phyloP scores from a whole-genome alignment of 37 sponge, comb jelly and placozoan species.

The Hexactinellida sp. region DNA sequence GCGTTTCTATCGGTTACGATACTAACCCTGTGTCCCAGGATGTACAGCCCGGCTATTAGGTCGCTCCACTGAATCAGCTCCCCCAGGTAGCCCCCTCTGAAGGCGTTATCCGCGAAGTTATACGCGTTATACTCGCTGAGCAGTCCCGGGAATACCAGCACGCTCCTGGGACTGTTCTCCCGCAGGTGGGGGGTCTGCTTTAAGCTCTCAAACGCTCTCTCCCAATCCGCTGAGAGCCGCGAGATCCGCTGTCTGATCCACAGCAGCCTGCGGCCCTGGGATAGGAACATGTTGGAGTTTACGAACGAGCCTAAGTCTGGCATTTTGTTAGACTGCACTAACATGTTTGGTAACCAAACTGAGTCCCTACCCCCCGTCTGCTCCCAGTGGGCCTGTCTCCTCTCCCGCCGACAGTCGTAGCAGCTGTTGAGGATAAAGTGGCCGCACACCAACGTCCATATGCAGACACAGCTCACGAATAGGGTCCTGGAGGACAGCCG shows the following conservation, averaged over 20 bases:
- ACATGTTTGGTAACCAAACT: not conserved
- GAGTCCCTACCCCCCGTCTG: not conserved
- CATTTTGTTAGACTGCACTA: not conserved
- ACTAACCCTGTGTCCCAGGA: slow-evolving; percentile 17
- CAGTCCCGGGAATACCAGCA: slow-evolving; percentile 67
- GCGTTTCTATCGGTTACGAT: slow-evolving; percentile 20
- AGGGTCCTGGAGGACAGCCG: not conserved
- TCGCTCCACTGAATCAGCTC: slow-evolving; percentile 76
- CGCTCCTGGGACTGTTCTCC: slow-evolving; percentile 25
- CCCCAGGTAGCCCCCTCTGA: slow-evolving; percentile 58
- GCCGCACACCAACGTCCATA: not conserved
- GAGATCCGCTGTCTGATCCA: slow-evolving; percentile 54
- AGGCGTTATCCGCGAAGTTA: slow-evolving; percentile 62
- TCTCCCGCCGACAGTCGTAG: not conserved
- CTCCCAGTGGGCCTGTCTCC: not conserved
- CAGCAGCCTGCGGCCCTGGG: slow-evolving; percentile 40
- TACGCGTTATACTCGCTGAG: slow-evolving; percentile 63
- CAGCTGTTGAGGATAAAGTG: not conserved
- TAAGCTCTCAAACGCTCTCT: not conserved
- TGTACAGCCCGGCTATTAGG: slow-evolving; percentile 32
- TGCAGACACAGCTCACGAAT: not conserved
- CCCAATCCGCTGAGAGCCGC: slow-evolving; percentile 24
- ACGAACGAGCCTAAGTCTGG: slow-evolving; percentile 18
- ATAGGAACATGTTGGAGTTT: slow-evolving; percentile 30
- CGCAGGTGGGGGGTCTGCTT: not conserved